phyloP scores from a whole-genome alignment of 2,113 vertebrate genomes.

The Murina feae region DNA sequence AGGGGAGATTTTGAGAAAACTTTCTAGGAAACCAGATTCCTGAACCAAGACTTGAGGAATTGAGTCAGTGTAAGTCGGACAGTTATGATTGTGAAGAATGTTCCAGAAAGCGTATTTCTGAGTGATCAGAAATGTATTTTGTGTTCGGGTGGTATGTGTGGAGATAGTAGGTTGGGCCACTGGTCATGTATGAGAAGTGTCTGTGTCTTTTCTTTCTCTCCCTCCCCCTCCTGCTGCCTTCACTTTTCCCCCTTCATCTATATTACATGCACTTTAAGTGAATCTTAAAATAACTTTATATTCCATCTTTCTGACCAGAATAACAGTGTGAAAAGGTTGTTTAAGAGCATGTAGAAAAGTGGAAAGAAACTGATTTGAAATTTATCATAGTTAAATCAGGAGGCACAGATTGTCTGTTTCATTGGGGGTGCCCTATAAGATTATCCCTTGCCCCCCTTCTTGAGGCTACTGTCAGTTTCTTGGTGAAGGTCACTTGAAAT shows the following conservation, averaged over 20 bases:
- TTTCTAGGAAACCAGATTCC: neutral
- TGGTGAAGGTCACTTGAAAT: neutral
- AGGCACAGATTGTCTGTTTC: neutral
- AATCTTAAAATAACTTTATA: constrained; percentile 17
- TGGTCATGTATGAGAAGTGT: neutral
- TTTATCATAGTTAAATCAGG: neutral
- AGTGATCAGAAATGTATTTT: neutral
- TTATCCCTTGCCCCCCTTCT: neutral
- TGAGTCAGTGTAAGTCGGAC: neutral
- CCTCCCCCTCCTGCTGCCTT: neutral
- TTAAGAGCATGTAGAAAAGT: neutral
- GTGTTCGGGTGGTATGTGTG: neutral
- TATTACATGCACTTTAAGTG: neutral
- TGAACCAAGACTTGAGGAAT: neutral
- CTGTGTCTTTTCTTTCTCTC: neutral
- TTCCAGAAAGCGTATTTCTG: neutral
- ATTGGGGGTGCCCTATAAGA: neutral
- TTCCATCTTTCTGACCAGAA: neutral
- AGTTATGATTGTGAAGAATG: neutral
- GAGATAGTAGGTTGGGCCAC: neutral
- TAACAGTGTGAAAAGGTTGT: neutral
- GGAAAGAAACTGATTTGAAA: neutral
- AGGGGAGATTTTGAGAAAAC: neutral
- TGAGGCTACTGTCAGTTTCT: neutral
- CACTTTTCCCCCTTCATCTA: neutral